Percentiles rank a stretch among this genome's conserved stretches.
Conservation (phyloP, 2,113 vertebrate genomes). For the Lepisosteus oculatus region DNA sequence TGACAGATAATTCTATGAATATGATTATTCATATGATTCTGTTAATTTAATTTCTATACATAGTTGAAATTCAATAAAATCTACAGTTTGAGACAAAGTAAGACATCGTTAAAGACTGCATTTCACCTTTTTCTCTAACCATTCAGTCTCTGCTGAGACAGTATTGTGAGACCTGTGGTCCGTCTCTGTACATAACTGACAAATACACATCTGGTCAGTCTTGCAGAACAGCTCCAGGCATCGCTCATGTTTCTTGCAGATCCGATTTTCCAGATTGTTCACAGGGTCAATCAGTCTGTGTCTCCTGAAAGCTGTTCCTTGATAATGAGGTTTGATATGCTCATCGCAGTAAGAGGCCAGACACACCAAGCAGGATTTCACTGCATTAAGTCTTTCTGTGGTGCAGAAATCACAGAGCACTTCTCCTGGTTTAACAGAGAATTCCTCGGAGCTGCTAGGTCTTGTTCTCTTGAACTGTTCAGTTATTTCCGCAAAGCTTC, state of each 20-base stretch:
- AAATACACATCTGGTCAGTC: conserved; percentile 36
- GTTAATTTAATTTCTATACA: too few relatives aligned
- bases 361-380: too few relatives aligned
- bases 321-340: conserved; percentile 35
- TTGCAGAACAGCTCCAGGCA: conserved; percentile 30
- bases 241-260: conserved; percentile 34
- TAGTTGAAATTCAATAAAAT: too few relatives aligned
- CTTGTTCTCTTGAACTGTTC: background rate
- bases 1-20: too few relatives aligned
- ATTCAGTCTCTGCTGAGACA: conserved; percentile 30
- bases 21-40: too few relatives aligned
- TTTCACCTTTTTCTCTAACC: background rate
- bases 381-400: background rate
- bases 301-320: conserved; percentile 29
- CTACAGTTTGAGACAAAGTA: too few relatives aligned
- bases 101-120: too few relatives aligned
- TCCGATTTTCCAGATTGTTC: conserved; percentile 27
- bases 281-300: conserved; percentile 43
- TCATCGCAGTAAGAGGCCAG: conserved; percentile 36
- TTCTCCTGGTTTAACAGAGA: background rate
- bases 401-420: conserved; percentile 14
- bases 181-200: conserved; percentile 35
- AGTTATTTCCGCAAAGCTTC: background rate
- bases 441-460: too few relatives aligned
- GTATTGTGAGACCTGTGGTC: conserved; percentile 33